A percentile compares a stretch with the other conserved stretches of the same genome.
Conservation (phyloP, 2,888 invertebrate genomes). For the Pasiphila rectangulata region DNA sequence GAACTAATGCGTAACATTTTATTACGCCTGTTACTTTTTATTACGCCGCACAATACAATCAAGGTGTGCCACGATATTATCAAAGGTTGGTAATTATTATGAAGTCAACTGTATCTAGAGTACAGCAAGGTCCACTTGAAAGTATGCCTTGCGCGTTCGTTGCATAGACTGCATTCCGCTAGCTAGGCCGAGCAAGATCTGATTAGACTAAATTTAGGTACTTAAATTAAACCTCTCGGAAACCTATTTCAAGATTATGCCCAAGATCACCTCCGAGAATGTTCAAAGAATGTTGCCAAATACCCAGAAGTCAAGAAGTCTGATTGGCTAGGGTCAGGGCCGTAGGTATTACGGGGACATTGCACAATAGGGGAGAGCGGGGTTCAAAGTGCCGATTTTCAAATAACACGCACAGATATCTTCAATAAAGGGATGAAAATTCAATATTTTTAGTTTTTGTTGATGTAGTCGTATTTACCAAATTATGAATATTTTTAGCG, state of each 20-base stretch:
- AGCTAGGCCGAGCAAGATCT: conserved; percentile 38
- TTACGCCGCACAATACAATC: conserved; percentile 38
- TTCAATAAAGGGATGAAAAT: no score
- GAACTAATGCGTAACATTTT: background rate
- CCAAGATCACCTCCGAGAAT: no score
- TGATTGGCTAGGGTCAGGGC: no score
- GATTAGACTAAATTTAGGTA: conserved; percentile 19
- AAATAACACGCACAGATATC: no score
- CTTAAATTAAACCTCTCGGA: conserved; percentile 6
- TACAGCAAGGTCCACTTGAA: conserved; percentile 56
- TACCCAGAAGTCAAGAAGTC: no score
- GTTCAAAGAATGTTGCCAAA: no score
- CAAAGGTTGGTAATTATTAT: conserved; percentile 28
- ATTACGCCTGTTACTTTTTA: conserved; percentile 7
- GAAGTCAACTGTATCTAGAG: conserved; percentile 24
- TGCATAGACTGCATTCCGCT: conserved; percentile 47
- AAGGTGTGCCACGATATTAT: conserved; percentile 40
- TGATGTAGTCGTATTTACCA: no score
- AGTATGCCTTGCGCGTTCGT: conserved; percentile 54
- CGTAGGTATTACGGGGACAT: no score
- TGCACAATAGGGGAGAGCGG: no score
- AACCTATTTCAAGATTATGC: conserved; percentile 2
- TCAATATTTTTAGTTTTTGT: no score
- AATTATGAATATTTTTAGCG: no score
- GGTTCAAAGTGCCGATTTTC: no score